phyloP scores from a whole-genome alignment of 2,888 invertebrate species.

The Lydus trimaculatus region DNA sequence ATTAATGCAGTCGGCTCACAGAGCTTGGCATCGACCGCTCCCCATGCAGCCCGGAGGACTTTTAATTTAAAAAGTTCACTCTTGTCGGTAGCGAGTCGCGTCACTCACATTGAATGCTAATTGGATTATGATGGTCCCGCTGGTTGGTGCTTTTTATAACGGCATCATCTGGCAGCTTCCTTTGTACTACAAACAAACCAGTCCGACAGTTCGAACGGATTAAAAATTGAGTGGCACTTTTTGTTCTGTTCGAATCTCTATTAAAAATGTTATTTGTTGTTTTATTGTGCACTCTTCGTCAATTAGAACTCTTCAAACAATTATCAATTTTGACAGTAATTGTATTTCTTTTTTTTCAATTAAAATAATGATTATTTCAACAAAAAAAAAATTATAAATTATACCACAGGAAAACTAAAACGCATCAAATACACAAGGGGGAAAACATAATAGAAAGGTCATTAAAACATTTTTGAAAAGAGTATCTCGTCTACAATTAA shows the following conservation, averaged over 20 bases:
- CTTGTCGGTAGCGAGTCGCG: constrained; percentile 47
- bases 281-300: constrained; percentile 32
- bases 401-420: not conserved
- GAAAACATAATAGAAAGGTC: not conserved
- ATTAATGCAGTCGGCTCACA: constrained; percentile 46
- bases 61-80: constrained; percentile 57
- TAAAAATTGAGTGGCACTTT: constrained; percentile 51
- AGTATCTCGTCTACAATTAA: constrained; percentile 24
- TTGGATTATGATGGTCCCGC: constrained; percentile 58
- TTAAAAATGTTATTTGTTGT: constrained; percentile 42
- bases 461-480: constrained; percentile 9
- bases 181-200: constrained; percentile 48
- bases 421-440: not conserved
- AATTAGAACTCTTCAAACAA: not conserved
- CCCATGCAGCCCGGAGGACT: constrained; percentile 45
- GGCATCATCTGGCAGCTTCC: constrained; percentile 53
- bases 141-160: constrained; percentile 53
- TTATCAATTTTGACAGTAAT: not conserved
- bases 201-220: constrained; percentile 48
- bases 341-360: not conserved
- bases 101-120: constrained; percentile 57
- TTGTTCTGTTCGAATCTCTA: constrained; percentile 43
- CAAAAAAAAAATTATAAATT: not conserved
- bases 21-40: constrained; percentile 20
- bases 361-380: not conserved